Evolutionary conservation across 2,797 vertebrate genomes (phyloP).

Genomic region (Hafferia zeledoni): DNA sequence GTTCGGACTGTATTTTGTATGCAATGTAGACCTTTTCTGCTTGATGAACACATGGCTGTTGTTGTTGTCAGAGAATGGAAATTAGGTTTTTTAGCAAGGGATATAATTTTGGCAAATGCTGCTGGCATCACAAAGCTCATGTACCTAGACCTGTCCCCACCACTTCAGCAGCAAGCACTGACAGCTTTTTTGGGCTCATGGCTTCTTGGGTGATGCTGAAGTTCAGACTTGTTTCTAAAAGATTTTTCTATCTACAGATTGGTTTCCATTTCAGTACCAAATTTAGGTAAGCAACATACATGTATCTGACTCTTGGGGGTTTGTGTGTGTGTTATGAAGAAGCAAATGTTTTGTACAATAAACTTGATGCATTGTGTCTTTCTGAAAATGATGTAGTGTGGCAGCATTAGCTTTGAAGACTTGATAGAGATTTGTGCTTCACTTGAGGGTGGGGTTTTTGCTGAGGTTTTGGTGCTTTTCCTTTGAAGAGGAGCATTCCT

Average conservation of each 20-base stretch:
- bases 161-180: neutral
- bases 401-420: neutral
- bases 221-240: neutral
- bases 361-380: rapidly evolving
- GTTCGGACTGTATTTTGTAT: neutral
- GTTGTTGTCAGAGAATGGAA: neutral
- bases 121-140: rapidly evolving
- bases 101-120: neutral
- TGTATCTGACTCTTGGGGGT: neutral
- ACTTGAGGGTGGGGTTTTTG: neutral
- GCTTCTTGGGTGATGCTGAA: neutral
- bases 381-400: neutral
- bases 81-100: neutral
- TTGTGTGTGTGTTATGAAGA: neutral
- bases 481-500: neutral
- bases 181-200: neutral
- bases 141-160: neutral
- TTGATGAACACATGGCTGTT: neutral
- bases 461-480: neutral
- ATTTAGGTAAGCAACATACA: slow-evolving; percentile 72
- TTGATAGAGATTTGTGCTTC: neutral
- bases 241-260: slow-evolving; percentile 47
- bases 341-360: neutral
- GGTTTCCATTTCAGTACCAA: slow-evolving; percentile 69
- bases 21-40: neutral